Evolutionary conservation across 2,888 invertebrate genomes (phyloP).

Genomic region (Ophonus ardosiacus): DNA sequence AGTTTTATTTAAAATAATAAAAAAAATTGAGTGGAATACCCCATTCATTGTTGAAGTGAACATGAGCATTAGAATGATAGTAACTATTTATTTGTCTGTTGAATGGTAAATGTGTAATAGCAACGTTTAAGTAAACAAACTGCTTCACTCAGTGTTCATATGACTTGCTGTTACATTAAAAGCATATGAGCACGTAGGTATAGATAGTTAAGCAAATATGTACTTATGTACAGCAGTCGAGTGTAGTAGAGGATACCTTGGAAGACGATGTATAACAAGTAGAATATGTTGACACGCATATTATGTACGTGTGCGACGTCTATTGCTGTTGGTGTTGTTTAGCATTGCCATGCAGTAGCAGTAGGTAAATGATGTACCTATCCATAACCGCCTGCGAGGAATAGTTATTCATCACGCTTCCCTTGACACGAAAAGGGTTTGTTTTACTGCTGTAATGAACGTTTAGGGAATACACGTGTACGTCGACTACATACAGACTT

Average conservation of each 20-base stretch:
- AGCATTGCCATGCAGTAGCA: slow-evolving; percentile 11
- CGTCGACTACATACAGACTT: slow-evolving; percentile 7
- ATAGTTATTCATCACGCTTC: slow-evolving; percentile 48
- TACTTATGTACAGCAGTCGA: neutral
- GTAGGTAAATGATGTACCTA: slow-evolving; percentile 28
- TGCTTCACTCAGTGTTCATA: neutral
- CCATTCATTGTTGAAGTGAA: neutral
- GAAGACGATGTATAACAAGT: neutral
- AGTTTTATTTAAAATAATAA: too few relatives aligned
- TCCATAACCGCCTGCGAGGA: slow-evolving; percentile 38
- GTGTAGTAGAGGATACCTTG: neutral
- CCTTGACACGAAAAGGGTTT: slow-evolving; percentile 47
- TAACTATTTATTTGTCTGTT: neutral
- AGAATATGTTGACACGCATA: slow-evolving; percentile 42
- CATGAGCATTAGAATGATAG: neutral
- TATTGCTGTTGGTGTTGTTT: slow-evolving; percentile 1
- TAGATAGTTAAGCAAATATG: slow-evolving; percentile 24
- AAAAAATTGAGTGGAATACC: too few relatives aligned
- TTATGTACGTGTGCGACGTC: neutral
- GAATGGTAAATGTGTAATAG: neutral
- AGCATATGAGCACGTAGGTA: neutral
- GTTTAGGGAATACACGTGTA: slow-evolving; percentile 46
- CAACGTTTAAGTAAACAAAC: slow-evolving; percentile 2
- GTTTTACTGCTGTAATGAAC: slow-evolving; percentile 48
- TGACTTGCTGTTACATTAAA: slow-evolving; percentile 6